Base-by-base conservation (phyloP, 1,140 invertebrate genomes). In the Trachymyrmex cornetzi region DNA sequence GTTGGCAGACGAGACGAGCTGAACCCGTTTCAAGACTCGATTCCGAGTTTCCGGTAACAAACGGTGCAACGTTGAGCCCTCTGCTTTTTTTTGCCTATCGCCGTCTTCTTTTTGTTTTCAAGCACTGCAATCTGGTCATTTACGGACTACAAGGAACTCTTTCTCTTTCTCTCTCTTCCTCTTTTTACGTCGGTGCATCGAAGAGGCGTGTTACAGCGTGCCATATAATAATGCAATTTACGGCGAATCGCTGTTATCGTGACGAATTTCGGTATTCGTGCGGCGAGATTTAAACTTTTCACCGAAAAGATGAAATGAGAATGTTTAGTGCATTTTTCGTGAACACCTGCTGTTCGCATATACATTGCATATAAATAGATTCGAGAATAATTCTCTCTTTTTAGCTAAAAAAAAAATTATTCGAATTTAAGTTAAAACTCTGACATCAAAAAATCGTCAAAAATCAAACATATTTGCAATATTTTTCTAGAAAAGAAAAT, bases 211-310 rank as follows among this genome's bases (percentile, higher is more conserved):
- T 74, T 75, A 75, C 27, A 34, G 38, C 69, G 3, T 27, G 55
- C 80, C 27, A 75, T 82, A 82, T 84, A 84, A 84, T 84, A 84
- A 84, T 74, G 69, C 69, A 84, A 84, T 84, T 84, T 84, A 84
- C 80, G 69, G n/a, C 24, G 69, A 84, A 63, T 24, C 55, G 69
- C 38, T 63, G 55, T 84, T 74, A 75, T 84, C 80, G 80, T 84
- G 80, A 50, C 69, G 69, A 84, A 63, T 84, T 84, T 75, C 44
- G 80, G 38, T 24, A 75, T 84, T 75, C 80, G 80, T 84, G 69
- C 69, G 22, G 55, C 9, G 55, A 30, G 69, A 61, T 75, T 74
- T 61, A 75, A 84, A 84, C 55, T 61, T 61, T 84, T 84, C 80
- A 61, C 14, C 55, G 80, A 75, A 84, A 57, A 50, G 38, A 19